Conservation (phyloP, 2,888 invertebrate genomes). For the Melanchra persicariae region DNA sequence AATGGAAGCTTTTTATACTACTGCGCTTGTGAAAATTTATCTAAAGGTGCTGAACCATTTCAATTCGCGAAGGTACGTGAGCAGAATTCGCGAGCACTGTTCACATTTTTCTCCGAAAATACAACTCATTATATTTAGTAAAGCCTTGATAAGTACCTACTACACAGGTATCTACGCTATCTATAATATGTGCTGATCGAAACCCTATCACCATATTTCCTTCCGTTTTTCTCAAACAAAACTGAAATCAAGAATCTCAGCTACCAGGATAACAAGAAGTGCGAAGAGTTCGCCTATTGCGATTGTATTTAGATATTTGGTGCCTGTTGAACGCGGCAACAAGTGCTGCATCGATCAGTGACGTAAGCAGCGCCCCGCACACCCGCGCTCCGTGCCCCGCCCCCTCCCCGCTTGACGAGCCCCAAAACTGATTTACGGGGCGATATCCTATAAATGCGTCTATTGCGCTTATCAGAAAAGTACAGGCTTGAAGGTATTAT, state of each 20-base stretch:
- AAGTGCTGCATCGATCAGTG: constrained; percentile 90
- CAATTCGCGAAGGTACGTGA: constrained; percentile 9
- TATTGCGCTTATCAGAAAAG: constrained; percentile 51
- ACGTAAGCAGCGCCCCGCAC: constrained; percentile 75
- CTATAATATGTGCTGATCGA: constrained; percentile 5
- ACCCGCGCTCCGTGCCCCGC: constrained; percentile 57
- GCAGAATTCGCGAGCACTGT: not conserved
- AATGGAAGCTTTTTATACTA: not conserved
- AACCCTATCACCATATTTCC: not conserved
- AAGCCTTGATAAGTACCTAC: constrained; percentile 13
- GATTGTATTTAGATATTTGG: constrained; percentile 74
- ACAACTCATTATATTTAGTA: constrained; percentile 1
- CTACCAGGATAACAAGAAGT: constrained; percentile 64
- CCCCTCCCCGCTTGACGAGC: constrained; percentile 67
- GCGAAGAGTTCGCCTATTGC: constrained; percentile 65
- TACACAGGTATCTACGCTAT: not conserved
- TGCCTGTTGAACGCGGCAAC: constrained; percentile 88
- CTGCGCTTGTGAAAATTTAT: not conserved
- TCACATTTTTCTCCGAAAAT: constrained; percentile 9
- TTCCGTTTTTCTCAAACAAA: constrained; percentile 9
- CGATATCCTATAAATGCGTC: constrained; percentile 72
- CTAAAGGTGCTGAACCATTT: constrained; percentile 20
- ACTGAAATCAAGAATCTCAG: constrained; percentile 43
- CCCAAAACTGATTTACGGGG: constrained; percentile 77
- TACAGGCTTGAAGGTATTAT: constrained; percentile 23